Percentiles rank a stretch among this genome's conserved stretches.
phyloP scores from a whole-genome alignment of 2,888 invertebrate genomes.

The Zygaena filipendulae region DNA sequence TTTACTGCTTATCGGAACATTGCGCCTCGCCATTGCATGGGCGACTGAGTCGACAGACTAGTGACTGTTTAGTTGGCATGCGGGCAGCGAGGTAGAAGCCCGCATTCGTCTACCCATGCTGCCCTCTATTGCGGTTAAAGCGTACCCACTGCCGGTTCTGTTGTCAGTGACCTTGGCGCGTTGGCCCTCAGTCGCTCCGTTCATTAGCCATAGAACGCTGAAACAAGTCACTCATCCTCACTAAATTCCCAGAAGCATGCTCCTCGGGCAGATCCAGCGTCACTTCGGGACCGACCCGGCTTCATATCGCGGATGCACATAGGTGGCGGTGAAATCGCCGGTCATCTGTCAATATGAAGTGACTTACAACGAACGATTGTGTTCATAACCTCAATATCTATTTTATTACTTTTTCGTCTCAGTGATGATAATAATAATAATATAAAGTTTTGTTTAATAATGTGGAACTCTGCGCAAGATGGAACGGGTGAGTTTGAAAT shows the following conservation, averaged over 20 bases:
- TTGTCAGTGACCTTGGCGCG: slow-evolving; percentile 52
- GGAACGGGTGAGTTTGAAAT: slow-evolving; percentile 41
- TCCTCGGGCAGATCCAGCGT: slow-evolving; percentile 32
- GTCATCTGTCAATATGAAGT: slow-evolving; percentile 61
- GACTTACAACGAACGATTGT: slow-evolving; percentile 33
- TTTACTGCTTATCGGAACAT: slow-evolving; percentile 63
- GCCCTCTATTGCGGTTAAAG: slow-evolving; percentile 38
- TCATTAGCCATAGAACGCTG: slow-evolving; percentile 55
- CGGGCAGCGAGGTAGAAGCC: slow-evolving; percentile 49
- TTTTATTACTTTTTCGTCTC: slow-evolving; percentile 24
- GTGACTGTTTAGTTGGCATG: slow-evolving; percentile 56
- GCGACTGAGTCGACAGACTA: slow-evolving; percentile 17
- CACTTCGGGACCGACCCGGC: too few species aligned
- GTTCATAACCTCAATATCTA: slow-evolving; percentile 45
- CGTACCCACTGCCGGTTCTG: slow-evolving; percentile 26
- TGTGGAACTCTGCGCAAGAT: slow-evolving; percentile 36
- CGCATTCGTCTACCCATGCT: slow-evolving; percentile 36
- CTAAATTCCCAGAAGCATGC: slow-evolving; percentile 50
- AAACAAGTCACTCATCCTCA: slow-evolving; percentile 40
- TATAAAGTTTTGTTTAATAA: too few species aligned
- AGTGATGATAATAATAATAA: slow-evolving; percentile 36
- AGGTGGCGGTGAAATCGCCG: slow-evolving; percentile 39
- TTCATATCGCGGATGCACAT: too few species aligned
- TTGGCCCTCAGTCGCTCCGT: slow-evolving; percentile 36
- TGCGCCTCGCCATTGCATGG: slow-evolving; percentile 28